Evolutionary conservation across 2,797 vertebrate genomes (phyloP), one percentile per base, ranked within the genome.

Genomic region (Acanthurus lineatus): DNA sequence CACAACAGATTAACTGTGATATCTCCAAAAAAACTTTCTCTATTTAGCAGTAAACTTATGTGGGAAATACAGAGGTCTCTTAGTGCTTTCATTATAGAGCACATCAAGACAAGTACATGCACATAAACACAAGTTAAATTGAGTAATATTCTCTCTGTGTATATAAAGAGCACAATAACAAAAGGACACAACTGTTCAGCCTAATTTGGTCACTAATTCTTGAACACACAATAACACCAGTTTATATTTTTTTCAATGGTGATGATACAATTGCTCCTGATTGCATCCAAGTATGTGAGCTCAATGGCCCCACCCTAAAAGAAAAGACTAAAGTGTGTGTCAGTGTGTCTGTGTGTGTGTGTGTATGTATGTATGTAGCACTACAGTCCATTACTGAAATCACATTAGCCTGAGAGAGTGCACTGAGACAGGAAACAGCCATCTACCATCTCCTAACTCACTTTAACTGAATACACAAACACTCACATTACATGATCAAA

Each of bases 351-450:
- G 77, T 82, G 69, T 85, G 62, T 63, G 52, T 84, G 82, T 82
- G 69, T 85, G 62, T 63, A 48, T 84, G 82, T 79, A 83, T 65
- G 54, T 78, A n/a, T 86, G 76, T 77, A 79, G 85, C 84, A 86
- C 83, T 83, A 75, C 59, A 91, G 92, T 95, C 94, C 95, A 95
- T 96, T 95, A 96, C 92, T 77, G 91, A 90, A 95, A 96, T 96
- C 92, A 89, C 92, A 95, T 96, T 95, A 95, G 89, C 68, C 77
- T 65, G 76, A 81, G 78, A 90, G 92, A 89, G 85, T 90, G 84
- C 86, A 85, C 69, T 54, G 80, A 89, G 79, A 89, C 88, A 91
- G 91, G 91, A 94, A 94, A 86, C 84, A 86, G 82, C 77, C 82
- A 74, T 89, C 77, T 25, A 82, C 81, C 87, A 79, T 91, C 89